These are phyloP conservation scores for Lottia scabra DNA, from an alignment of 2,888 invertebrate species.

Conservation along the genomic window DNA sequence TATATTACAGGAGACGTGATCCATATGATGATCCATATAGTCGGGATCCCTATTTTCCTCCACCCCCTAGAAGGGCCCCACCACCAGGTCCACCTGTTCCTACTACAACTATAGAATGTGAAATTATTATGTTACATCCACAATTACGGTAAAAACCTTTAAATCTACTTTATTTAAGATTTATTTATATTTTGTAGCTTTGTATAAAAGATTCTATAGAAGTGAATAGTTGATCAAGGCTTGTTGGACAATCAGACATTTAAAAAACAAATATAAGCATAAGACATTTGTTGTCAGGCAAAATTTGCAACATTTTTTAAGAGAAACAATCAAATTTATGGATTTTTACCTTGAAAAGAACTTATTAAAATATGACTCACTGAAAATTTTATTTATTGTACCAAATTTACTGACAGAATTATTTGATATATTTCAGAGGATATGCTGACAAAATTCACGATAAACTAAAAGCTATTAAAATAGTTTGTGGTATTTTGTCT, in stretches of 20 bases:
- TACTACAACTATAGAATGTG: conserved; percentile 79
- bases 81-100: conserved; percentile 38
- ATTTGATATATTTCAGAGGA: conserved; percentile 71
- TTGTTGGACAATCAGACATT: too few relatives aligned
- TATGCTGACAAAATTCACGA: conserved; percentile 91
- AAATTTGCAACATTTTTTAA: not conserved
- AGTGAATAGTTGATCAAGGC: too few relatives aligned
- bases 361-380: too few relatives aligned
- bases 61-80: conserved; percentile 40
- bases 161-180: too few relatives aligned
- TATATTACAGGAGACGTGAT: conserved; percentile 24
- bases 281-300: too few relatives aligned
- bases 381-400: too few relatives aligned
- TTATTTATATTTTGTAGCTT: too few relatives aligned
- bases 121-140: conserved; percentile 89
- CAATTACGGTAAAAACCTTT: conserved; percentile 80
- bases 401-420: not conserved
- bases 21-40: conserved; percentile 19
- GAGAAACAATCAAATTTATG: too few relatives aligned
- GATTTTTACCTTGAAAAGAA: too few relatives aligned
- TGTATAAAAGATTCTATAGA: too few relatives aligned
- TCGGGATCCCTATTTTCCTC: conserved; percentile 44
- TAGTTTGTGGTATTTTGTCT: conserved; percentile 84
- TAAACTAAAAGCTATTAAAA: conserved; percentile 80
- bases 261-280: too few relatives aligned